Percentiles rank a stretch among this genome's conserved stretches.
Evolutionary conservation across 2,113 vertebrate genomes (phyloP).

Genomic region (Carassius auratus): DNA sequence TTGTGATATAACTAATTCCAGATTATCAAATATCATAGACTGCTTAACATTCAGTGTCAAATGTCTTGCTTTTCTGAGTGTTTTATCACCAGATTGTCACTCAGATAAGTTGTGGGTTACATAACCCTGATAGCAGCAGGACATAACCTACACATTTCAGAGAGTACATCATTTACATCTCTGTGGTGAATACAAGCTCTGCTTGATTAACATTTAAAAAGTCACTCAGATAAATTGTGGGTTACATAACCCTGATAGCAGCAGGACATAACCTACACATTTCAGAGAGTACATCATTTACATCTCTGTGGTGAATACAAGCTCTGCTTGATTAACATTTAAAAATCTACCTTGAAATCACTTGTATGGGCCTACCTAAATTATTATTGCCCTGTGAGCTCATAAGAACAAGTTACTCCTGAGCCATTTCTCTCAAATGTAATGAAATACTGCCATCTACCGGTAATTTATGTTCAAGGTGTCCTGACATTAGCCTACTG

Average conservation of each 20-base stretch:
- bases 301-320: not conserved
- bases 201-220: not conserved
- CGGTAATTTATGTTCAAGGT: not conserved
- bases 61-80: not conserved
- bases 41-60: not conserved
- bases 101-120: not conserved
- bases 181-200: not conserved
- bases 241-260: not conserved
- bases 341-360: not conserved
- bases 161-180: not conserved
- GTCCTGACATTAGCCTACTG: no score
- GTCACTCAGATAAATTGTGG: not conserved
- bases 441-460: slow-evolving; percentile 1
- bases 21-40: not conserved
- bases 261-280: not conserved
- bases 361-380: not conserved
- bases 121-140: not conserved
- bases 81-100: not conserved
- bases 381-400: not conserved
- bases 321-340: not conserved
- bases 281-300: not conserved
- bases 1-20: not conserved
- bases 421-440: not conserved
- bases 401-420: not conserved
- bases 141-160: not conserved